A percentile compares a stretch with the other conserved stretches of the same genome.
These are phyloP conservation scores for Drosophila kepulauana DNA, from an alignment of 1,140 invertebrate species.

Conservation along the genomic window DNA sequence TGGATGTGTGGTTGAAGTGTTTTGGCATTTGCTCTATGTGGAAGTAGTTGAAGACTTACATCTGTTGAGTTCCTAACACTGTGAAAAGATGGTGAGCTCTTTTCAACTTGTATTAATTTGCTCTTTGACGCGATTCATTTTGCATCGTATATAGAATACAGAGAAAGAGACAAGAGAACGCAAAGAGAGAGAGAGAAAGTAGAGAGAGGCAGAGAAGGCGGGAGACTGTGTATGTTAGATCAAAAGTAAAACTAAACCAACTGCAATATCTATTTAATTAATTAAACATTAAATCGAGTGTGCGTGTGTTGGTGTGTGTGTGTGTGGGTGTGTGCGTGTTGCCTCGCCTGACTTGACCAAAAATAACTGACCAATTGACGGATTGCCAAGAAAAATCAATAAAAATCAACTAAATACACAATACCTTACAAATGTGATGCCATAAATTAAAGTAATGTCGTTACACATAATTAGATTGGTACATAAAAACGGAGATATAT, in stretches of 20 bases:
- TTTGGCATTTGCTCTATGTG: not conserved
- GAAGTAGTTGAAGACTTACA: constrained; percentile 61
- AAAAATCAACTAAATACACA: constrained; percentile 46
- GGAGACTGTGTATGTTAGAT: constrained; percentile 15
- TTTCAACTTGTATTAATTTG: constrained; percentile 78
- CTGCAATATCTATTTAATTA: not conserved
- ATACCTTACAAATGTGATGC: constrained; percentile 48
- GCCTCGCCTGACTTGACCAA: constrained; percentile 14
- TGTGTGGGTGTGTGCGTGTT: not conserved
- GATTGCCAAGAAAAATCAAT: constrained; percentile 30
- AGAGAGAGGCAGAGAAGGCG: not conserved
- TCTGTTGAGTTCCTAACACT: constrained; percentile 77
- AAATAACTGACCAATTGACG: constrained; percentile 17
- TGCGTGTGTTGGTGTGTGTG: not conserved
- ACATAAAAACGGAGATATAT: constrained; percentile 8
- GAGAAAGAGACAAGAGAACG: constrained; percentile 16
- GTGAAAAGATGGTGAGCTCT: constrained; percentile 77
- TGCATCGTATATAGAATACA: not conserved
- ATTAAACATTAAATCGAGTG: not conserved
- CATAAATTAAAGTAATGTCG: constrained; percentile 36
- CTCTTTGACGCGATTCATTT: constrained; percentile 52
- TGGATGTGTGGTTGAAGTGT: constrained; percentile 21
- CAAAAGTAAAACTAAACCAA: not conserved
- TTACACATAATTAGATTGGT: constrained; percentile 19
- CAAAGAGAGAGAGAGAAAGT: constrained; percentile 7